phyloP scores from a whole-genome alignment of 2,113 vertebrate genomes.

The human (Homo sapiens) region DNA sequence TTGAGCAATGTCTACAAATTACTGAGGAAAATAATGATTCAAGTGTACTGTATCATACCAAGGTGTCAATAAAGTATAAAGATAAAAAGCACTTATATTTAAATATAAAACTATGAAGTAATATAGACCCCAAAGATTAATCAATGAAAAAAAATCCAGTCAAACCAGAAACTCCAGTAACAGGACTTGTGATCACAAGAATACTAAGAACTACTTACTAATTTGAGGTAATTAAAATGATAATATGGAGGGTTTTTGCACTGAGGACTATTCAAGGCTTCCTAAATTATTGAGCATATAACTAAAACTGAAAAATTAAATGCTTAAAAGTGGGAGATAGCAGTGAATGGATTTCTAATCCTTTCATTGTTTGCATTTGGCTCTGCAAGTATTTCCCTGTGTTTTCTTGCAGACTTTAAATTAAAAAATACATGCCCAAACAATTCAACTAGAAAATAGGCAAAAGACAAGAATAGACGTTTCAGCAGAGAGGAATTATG shows the following conservation, averaged over 20 bases:
- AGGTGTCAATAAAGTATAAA: not conserved
- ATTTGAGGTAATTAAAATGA: not conserved
- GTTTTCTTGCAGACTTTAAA: constrained; percentile 29
- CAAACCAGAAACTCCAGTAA: not conserved
- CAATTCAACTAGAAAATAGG: not conserved
- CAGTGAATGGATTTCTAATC: not conserved
- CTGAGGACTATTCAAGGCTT: not conserved
- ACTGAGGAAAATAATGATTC: not conserved
- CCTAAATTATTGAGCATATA: not conserved
- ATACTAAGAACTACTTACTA: not conserved
- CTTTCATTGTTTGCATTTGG: constrained; percentile 16
- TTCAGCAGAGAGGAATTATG: not conserved
- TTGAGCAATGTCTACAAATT: not conserved
- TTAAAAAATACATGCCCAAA: not conserved
- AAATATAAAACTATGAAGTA: not conserved
- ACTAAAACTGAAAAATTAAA: not conserved
- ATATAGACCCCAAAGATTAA: not conserved
- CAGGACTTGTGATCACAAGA: not conserved
- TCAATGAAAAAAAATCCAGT: not conserved
- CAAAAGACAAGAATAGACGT: not conserved
- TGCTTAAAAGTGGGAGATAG: not conserved
- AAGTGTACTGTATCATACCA: not conserved
- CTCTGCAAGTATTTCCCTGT: not conserved
- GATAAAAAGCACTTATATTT: not conserved
- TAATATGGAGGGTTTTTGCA: not conserved